phyloP scores from a whole-genome alignment of 1,140 invertebrate genomes.

The Gonatopus flavifemur region DNA sequence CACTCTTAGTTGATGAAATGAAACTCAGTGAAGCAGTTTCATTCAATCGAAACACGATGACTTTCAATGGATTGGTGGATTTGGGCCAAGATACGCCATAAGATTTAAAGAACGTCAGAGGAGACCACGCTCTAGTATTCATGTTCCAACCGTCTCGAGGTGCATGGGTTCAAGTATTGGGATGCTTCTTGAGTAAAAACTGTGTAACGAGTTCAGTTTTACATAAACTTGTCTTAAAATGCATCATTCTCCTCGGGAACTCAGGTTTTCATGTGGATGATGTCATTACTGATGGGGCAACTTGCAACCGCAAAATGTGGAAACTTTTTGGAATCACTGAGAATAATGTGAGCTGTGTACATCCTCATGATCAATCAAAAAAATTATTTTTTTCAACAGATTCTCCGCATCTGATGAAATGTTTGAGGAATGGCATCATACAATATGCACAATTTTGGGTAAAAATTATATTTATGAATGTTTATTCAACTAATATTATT shows the following conservation, averaged over 20 bases:
- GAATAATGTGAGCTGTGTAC: not conserved
- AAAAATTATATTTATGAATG: no score
- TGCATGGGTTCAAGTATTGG: no score
- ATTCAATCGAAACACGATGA: no score
- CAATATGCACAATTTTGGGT: not conserved
- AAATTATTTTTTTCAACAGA: not conserved
- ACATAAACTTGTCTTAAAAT: slow-evolving; percentile 4
- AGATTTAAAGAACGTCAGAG: not conserved
- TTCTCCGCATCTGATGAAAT: not conserved
- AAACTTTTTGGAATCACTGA: slow-evolving; percentile 5
- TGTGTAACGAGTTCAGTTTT: not conserved
- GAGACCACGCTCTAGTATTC: no score
- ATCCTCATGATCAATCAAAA: not conserved
- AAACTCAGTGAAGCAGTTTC: no score
- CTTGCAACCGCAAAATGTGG: slow-evolving; percentile 12
- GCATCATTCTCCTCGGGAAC: slow-evolving; percentile 11
- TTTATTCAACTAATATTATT: no score
- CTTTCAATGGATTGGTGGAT: not conserved
- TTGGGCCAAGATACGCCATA: not conserved
- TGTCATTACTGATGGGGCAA: slow-evolving; percentile 10
- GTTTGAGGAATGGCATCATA: not conserved
- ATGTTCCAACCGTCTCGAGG: no score
- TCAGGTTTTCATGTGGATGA: slow-evolving; percentile 10
- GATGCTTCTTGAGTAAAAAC: not conserved
- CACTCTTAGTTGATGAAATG: no score